Conservation (phyloP, 2,888 invertebrate genomes). For the Itoplectis maculator region DNA sequence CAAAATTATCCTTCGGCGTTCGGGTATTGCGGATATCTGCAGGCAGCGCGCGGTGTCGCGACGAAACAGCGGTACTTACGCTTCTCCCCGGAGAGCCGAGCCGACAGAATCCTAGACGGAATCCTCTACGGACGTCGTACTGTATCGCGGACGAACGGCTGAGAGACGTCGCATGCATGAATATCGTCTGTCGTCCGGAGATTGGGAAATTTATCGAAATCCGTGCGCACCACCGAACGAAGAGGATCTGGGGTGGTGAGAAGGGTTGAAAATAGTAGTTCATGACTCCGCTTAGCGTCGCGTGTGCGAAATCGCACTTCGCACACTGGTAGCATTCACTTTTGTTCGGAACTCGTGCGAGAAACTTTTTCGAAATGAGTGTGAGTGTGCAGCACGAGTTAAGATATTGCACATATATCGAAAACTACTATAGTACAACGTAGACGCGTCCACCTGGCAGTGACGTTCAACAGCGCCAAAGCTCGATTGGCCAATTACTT, state of each 20-base stretch:
- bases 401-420: too few relatives aligned
- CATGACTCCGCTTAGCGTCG: too few relatives aligned
- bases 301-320: too few relatives aligned
- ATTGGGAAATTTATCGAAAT: slow-evolving; percentile 15
- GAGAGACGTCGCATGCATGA: not conserved
- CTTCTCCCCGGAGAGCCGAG: slow-evolving; percentile 56
- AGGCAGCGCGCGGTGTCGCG: slow-evolving; percentile 1
- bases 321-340: too few relatives aligned
- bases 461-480: slow-evolving; percentile 46
- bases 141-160: slow-evolving; percentile 21
- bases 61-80: slow-evolving; percentile 17
- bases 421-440: too few relatives aligned
- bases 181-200: not conserved
- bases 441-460: slow-evolving; percentile 13
- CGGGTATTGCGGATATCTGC: slow-evolving; percentile 21
- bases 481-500: slow-evolving; percentile 63
- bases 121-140: not conserved
- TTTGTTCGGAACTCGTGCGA: too few relatives aligned
- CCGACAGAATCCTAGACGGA: slow-evolving; percentile 45
- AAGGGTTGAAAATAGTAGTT: too few relatives aligned
- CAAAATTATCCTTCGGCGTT: slow-evolving; percentile 65
- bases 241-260: too few relatives aligned
- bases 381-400: too few relatives aligned
- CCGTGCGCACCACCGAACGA: not conserved
- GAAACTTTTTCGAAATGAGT: too few relatives aligned